These are phyloP conservation scores for Takifugu flavidus DNA, from an alignment of 2,113 vertebrate species.

Conservation along the genomic window DNA sequence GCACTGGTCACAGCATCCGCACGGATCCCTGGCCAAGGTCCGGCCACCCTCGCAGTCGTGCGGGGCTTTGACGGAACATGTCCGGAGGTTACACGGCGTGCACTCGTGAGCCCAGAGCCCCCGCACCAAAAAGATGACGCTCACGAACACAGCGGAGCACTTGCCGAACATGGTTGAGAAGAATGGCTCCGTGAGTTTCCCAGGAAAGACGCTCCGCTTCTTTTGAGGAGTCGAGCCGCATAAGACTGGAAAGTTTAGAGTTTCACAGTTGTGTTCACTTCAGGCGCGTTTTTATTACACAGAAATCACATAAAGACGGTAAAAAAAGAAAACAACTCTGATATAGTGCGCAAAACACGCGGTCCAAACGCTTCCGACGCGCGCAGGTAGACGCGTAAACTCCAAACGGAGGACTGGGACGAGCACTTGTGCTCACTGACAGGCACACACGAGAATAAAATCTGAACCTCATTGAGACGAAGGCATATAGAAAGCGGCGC, in stretches of 20 bases:
- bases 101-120: conserved; percentile 63
- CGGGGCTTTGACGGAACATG: conserved; percentile 55
- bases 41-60: conserved; percentile 68
- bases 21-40: conserved; percentile 68
- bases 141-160: conserved; percentile 43
- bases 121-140: conserved; percentile 58
- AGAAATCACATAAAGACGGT: no score
- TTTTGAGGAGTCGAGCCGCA: conserved; percentile 26
- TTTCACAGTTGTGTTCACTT: conserved; percentile 27
- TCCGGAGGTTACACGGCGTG: conserved; percentile 69
- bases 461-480: conserved; percentile 67
- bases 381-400: conserved; percentile 37
- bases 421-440: conserved; percentile 26
- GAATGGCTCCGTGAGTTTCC: conserved; percentile 21
- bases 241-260: conserved; percentile 49
- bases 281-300: no score
- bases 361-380: conserved; percentile 35
- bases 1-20: conserved; percentile 78
- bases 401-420: conserved; percentile 5
- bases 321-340: no score
- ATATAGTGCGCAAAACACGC: no score
- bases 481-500: conserved; percentile 65
- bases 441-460: conserved; percentile 52
- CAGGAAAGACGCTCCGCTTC: conserved; percentile 20
- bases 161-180: conserved; percentile 59